Evolutionary conservation across 35 echinoderm and acorn worm species (phyloP).

Genomic region (Apostichopus californicus): DNA sequence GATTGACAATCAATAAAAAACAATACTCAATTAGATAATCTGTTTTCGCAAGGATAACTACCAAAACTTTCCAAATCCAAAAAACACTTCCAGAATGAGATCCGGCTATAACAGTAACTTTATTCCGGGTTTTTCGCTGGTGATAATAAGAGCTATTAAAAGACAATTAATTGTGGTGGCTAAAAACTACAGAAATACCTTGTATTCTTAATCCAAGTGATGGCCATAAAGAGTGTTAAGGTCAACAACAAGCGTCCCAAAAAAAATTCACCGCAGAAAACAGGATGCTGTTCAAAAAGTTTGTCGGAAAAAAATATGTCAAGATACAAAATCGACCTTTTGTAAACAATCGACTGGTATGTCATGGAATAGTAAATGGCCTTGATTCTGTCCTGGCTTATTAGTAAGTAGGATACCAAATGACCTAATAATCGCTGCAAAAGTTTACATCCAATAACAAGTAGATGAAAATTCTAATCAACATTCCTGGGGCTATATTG

Average conservation of each 20-base stretch:
- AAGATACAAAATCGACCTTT: too few species aligned
- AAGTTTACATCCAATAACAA: not conserved
- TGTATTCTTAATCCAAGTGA: not conserved
- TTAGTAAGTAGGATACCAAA: not conserved
- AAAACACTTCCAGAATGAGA: not conserved
- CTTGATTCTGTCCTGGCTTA: too few species aligned
- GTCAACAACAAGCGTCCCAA: too few species aligned
- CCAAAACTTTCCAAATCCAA: conserved; percentile 1
- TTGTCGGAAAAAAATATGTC: not conserved
- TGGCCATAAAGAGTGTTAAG: not conserved
- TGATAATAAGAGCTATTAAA: not conserved
- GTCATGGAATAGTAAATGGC: too few species aligned
- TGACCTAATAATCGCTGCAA: not conserved
- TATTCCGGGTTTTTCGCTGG: not conserved
- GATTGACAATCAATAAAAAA: not conserved
- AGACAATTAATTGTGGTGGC: not conserved
- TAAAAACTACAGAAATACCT: not conserved
- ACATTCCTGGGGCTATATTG: not conserved
- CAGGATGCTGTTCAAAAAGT: not conserved
- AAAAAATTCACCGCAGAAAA: not conserved
- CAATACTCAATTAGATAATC: not conserved
- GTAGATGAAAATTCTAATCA: not conserved
- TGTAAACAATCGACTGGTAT: too few species aligned
- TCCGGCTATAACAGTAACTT: not conserved
- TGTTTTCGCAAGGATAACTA: not conserved